A percentile compares a stretch with the other conserved stretches of the same genome.
Conservation (phyloP, 2,797 vertebrate genomes). For the Furcifer pardalis region DNA sequence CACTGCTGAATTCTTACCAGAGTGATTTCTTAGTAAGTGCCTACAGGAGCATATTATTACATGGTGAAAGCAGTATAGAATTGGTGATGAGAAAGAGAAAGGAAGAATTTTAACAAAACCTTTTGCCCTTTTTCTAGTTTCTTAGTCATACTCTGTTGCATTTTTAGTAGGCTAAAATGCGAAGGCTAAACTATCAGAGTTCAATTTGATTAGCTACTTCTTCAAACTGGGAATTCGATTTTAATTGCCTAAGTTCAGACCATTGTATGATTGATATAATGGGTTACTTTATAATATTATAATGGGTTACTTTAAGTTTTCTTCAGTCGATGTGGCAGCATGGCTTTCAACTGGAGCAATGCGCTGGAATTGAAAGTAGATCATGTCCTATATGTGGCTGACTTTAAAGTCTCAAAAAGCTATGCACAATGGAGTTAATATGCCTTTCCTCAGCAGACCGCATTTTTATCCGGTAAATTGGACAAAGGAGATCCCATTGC, state of each 20-base stretch:
- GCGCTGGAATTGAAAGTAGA: no score
- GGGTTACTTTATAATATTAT: conserved; percentile 13
- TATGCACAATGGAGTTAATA: conserved; percentile 11
- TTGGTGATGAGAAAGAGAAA: neutral
- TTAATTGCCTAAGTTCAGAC: conserved; percentile 16
- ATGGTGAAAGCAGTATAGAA: neutral
- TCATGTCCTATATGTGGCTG: no score
- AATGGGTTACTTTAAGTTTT: conserved; percentile 16
- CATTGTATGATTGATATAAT: conserved; percentile 11
- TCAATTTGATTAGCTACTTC: neutral
- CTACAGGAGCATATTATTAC: neutral
- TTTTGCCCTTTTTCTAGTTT: neutral
- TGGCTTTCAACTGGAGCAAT: no score
- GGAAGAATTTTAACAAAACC: neutral
- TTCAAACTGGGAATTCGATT: neutral
- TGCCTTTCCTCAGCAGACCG: neutral
- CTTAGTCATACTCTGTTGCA: neutral
- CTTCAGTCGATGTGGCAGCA: no score
- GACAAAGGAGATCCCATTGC: conserved; percentile 7
- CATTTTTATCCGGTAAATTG: no score
- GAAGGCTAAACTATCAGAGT: neutral
- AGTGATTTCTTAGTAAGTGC: neutral
- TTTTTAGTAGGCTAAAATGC: neutral
- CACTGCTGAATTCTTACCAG: neutral
- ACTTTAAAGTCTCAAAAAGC: no score